Evolutionary conservation across 2,888 invertebrate species (phyloP).

Genomic region (Azorinus chamasolen): DNA sequence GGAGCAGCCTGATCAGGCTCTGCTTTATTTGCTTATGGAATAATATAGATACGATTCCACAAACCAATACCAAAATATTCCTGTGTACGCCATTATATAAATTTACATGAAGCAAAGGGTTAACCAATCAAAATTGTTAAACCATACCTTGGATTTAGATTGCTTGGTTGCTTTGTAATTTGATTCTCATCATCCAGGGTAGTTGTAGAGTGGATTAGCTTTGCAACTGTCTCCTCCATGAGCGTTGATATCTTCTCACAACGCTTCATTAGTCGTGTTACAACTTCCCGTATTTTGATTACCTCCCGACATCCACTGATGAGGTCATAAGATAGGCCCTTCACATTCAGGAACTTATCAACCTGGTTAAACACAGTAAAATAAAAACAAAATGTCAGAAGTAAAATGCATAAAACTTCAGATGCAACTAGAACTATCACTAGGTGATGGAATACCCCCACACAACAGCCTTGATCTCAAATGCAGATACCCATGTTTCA

Average conservation of each 20-base stretch:
- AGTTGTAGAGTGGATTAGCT: constrained; percentile 86
- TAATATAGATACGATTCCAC: no score
- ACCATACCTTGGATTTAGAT: constrained; percentile 89
- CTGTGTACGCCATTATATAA: no score
- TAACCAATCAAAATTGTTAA: no score
- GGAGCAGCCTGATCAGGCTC: no score
- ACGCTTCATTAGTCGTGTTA: constrained; percentile 93
- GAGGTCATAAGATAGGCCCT: constrained; percentile 91
- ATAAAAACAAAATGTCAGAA: not conserved
- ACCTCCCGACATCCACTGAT: constrained; percentile 92
- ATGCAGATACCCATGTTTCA: no score
- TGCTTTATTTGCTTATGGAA: no score
- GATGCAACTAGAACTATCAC: not conserved
- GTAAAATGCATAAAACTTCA: no score
- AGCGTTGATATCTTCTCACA: constrained; percentile 94
- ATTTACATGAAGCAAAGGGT: no score
- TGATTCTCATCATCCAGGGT: constrained; percentile 84
- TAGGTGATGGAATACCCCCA: no score
- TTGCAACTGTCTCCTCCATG: constrained; percentile 92
- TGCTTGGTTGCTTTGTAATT: constrained; percentile 91
- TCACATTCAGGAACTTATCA: constrained; percentile 89
- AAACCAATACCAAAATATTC: no score
- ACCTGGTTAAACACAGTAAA: constrained; percentile 68
- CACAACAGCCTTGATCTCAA: no score
- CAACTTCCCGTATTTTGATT: constrained; percentile 90